Evolutionary conservation across 1,140 invertebrate species (phyloP), one percentile per base, ranked within the genome.

Genomic region (Carposina sasakii): DNA sequence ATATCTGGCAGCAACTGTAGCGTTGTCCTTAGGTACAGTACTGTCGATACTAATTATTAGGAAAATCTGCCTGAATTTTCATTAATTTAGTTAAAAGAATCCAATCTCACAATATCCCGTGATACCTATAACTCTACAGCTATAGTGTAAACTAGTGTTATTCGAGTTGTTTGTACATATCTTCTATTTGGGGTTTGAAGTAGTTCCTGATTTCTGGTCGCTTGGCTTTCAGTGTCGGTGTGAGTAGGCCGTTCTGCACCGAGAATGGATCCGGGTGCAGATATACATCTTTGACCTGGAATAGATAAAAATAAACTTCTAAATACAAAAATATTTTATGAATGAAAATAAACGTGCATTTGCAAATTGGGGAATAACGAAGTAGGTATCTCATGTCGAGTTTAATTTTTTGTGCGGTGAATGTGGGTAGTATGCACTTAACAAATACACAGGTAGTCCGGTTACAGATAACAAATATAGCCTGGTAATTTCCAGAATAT

Each of bases 211-310:
- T 88, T 76, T 97, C 92, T 34, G 94, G 93, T 77, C 96, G 88
- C 87, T 98, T 98, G 50, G 94, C 91, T 86, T 99, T 99, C 72
- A 99, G 88, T 31, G 97, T 99, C 26, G 98, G 98, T 26, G 98
- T 99, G 20, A 99, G 86, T 13, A 99, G 89, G 50, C 95, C 96
- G 85, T 99, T 99, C 86, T 99, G 96, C 43, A 98, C 91, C 28
- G 96, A 96, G 86, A 99, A 99, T 37, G 92, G 92, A 84, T 98
- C 95, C 3, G 95, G 91, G 85, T 96, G 94, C 19, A 99, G 84
- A 81, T 97, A 95, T 56, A 99, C 93, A 78, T 98, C 96, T 86
- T 98, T 98, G 0, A 97, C 93, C 97, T 98, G 76, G 10, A 88
- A 57, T 52, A 51, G 22, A 36, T 17, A 42, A 37, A 39, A 26